A percentile compares a stretch with the other conserved stretches of the same genome.
These are phyloP conservation scores for Episyrphus balteatus DNA, from an alignment of 1,140 invertebrate species.

Conservation along the genomic window DNA sequence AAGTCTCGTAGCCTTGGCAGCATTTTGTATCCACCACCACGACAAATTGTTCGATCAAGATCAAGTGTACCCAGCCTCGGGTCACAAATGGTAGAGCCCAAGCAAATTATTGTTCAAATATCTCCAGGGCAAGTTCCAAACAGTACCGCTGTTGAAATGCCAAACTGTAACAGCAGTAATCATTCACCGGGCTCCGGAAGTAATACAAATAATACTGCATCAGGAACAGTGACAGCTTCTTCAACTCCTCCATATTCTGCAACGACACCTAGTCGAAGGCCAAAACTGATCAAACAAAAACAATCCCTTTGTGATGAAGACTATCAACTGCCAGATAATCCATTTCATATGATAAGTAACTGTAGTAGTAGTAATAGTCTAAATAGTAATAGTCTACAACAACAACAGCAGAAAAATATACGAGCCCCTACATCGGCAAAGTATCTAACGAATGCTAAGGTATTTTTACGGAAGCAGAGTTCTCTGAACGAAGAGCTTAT, in stretches of 20 bases:
- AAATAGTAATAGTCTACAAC: conserved; percentile 2
- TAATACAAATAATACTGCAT: no score
- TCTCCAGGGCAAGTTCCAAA: background rate
- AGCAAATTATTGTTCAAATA: background rate
- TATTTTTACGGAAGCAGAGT: conserved; percentile 62
- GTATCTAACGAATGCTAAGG: conserved; percentile 5
- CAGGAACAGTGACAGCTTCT: conserved; percentile 2
- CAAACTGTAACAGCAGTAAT: background rate
- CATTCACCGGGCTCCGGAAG: no score
- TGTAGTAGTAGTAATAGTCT: conserved; percentile 17
- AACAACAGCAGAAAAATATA: background rate
- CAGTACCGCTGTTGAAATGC: background rate
- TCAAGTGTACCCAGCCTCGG: conserved; percentile 62
- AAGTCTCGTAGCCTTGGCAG: conserved; percentile 57
- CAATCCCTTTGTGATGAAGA: conserved; percentile 62
- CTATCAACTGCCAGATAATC: conserved; percentile 15
- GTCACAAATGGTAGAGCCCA: conserved; percentile 16
- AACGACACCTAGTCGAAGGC: conserved; percentile 31
- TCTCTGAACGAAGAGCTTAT: conserved; percentile 83
- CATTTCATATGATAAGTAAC: conserved; percentile 24
- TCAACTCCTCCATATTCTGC: conserved; percentile 19
- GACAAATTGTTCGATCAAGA: conserved; percentile 56
- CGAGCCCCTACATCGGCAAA: background rate
- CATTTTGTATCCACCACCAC: conserved; percentile 58
- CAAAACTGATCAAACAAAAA: conserved; percentile 67